Conservation (phyloP, 2,113 vertebrate genomes). For the Lagopus muta region DNA sequence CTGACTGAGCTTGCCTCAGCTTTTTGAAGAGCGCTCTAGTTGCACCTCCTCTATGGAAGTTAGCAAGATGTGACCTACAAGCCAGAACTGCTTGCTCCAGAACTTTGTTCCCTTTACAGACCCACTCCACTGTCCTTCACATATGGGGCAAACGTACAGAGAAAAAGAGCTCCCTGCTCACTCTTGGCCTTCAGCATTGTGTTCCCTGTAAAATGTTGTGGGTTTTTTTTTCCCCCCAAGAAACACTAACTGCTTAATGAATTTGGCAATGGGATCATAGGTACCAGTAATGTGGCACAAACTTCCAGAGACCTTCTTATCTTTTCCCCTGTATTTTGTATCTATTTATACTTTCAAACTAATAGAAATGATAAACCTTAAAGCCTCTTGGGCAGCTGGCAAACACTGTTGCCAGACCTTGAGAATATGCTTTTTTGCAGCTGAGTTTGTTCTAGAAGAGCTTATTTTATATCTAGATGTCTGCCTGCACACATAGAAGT, state of each 20-base stretch:
- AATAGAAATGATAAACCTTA: not conserved
- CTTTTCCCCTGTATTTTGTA: not conserved
- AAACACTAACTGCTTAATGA: not conserved
- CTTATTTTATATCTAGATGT: not conserved
- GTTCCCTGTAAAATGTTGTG: not conserved
- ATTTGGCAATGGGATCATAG: not conserved
- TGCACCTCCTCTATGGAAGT: not conserved
- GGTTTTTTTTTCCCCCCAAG: not conserved
- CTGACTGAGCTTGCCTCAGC: slow-evolving; percentile 21
- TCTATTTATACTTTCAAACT: not conserved
- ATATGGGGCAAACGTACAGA: not conserved
- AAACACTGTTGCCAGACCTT: not conserved
- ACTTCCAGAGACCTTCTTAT: not conserved
- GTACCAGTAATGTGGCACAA: not conserved
- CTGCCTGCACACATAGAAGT: not conserved
- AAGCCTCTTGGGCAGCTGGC: not conserved
- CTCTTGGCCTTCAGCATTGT: not conserved
- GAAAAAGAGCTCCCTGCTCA: not conserved
- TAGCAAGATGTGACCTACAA: not conserved
- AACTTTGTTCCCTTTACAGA: not conserved
- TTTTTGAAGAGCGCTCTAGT: not conserved
- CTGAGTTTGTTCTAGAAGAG: slow-evolving; percentile 10
- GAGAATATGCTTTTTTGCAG: slow-evolving; percentile 13
- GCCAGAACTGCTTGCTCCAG: not conserved
- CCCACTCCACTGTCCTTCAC: not conserved